phyloP scores from a whole-genome alignment of 2,113 vertebrate genomes.

The Platanista minor region DNA sequence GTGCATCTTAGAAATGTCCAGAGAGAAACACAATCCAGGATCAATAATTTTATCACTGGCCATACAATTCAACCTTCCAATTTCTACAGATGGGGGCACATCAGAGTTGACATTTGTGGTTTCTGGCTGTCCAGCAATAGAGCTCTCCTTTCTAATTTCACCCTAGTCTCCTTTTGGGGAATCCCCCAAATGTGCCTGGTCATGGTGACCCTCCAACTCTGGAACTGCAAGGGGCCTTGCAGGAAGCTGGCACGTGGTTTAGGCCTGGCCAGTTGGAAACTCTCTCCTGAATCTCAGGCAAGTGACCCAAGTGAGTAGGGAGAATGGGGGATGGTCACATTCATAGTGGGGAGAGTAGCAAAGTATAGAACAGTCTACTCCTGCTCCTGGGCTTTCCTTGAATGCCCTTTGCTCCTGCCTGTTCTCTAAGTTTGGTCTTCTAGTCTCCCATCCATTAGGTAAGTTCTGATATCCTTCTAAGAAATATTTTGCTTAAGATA shows the following conservation, averaged over 20 bases:
- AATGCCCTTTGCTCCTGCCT: not conserved
- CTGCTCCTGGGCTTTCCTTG: not conserved
- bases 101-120: not conserved
- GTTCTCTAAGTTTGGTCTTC: not conserved
- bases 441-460: not conserved
- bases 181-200: not conserved
- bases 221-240: not conserved
- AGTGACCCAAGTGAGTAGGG: not conserved
- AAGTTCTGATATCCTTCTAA: not conserved
- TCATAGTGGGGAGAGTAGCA: not conserved
- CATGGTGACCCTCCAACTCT: not conserved
- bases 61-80: not conserved
- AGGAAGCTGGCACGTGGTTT: conserved; percentile 21
- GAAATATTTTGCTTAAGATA: conserved; percentile 18
- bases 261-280: not conserved
- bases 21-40: not conserved
- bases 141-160: not conserved
- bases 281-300: not conserved
- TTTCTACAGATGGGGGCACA: not conserved
- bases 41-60: conserved; percentile 3
- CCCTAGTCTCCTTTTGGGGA: not conserved
- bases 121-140: conserved; percentile 1
- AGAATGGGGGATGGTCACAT: not conserved
- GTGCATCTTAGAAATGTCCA: conserved; percentile 4
- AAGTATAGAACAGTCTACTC: not conserved